phyloP scores from a whole-genome alignment of 2,888 invertebrate species.

The Brachyptera risi region DNA sequence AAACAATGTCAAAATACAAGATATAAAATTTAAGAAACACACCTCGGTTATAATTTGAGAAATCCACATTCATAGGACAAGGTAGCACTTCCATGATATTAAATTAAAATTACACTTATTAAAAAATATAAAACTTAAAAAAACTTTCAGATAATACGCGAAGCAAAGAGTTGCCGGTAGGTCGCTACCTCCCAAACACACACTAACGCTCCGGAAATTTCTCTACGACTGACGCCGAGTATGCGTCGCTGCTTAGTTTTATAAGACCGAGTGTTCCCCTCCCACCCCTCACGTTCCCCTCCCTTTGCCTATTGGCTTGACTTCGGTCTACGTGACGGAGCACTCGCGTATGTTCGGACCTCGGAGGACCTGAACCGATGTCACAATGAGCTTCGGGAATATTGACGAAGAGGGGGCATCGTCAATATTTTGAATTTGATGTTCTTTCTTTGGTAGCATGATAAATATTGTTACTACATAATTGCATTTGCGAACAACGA shows the following conservation, averaged over 20 bases:
- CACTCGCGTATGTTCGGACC: neutral
- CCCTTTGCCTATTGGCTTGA: neutral
- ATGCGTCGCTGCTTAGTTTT: neutral
- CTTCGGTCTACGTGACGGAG: neutral
- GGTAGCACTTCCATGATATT: constrained; percentile 70
- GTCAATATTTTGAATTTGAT: too few species aligned
- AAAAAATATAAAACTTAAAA: constrained; percentile 15
- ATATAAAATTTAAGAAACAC: constrained; percentile 11
- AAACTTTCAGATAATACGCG: constrained; percentile 2
- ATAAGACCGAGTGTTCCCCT: neutral
- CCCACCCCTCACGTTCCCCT: neutral
- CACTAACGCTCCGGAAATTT: neutral
- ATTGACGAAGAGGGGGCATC: too few species aligned
- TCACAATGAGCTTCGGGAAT: too few species aligned
- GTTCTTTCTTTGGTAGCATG: too few species aligned
- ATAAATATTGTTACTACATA: too few species aligned
- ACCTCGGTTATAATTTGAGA: constrained; percentile 52
- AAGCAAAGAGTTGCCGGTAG: constrained; percentile 6
- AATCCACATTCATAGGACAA: constrained; percentile 71
- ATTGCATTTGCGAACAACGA: too few species aligned
- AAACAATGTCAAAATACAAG: neutral
- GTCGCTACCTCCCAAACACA: neutral
- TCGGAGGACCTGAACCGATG: neutral
- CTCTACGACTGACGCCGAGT: constrained; percentile 14
- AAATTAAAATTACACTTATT: constrained; percentile 15